Evolutionary conservation across 1,140 invertebrate genomes (phyloP), one percentile per base, ranked within the genome.

Genomic region (Halotydeus destructor): DNA sequence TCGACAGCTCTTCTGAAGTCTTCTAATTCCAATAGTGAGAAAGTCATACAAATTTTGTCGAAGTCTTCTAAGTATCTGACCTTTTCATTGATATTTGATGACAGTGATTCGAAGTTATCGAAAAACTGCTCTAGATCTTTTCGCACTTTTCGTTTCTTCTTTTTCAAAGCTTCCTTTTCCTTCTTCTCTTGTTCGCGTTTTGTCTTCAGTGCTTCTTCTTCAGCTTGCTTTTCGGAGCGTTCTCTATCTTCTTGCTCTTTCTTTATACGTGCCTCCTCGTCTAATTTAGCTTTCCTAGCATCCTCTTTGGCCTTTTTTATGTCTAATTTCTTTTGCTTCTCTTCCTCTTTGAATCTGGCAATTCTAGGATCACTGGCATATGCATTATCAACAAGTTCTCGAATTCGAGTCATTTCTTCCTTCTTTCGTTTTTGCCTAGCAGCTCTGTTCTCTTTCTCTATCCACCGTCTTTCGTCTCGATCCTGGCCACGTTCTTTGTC

Each of bases 351-450:
- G 57, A 94, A 94, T 50, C 74, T 74, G 19, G 52, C 70, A 52
- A 97, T 84, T 49, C 91, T 67, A 1, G 89, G 89, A 66, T 98
- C 93, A 58, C 76, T 72, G 49, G 76, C 74, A 61, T 97, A 97
- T 0, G 85, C 84, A 57, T 83, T 71, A 55, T 98, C 89, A 3
- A 97, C 88, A 23, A 96, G 59, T 19, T 69, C 66, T 19, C 89
- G 65, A 52, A 97, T 83, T 49, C 91, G 66, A 0, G 74, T 62
- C 75, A 84, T 88, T 68, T 97, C 93, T 60, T 96, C 89, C 58
- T 96, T 96, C 63, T 94, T 94, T 51, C 78, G 69, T 54, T 91
- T 84, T 11, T 78, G 73, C 32, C 91, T 62, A 12, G 78, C 81
- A 9, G 69, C 75, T 68, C 89, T 41, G 23, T 41, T 41, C 16